phyloP scores from a whole-genome alignment of 2,797 vertebrate species.

The Eulemur mongoz region DNA sequence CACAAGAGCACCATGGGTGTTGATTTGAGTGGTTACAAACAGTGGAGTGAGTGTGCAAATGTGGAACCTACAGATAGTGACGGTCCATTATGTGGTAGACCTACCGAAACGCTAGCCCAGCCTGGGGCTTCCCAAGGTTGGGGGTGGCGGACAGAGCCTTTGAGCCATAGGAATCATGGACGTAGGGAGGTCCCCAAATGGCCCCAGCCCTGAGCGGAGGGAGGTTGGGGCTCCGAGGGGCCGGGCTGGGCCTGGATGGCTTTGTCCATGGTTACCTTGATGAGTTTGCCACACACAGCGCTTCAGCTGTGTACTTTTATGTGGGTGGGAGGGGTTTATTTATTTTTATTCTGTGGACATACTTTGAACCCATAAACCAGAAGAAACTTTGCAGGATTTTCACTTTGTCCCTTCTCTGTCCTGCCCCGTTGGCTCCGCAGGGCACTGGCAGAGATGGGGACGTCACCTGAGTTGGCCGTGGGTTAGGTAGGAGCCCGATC shows the following conservation, averaged over 20 bases:
- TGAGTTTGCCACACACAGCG: neutral
- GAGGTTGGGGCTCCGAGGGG: neutral
- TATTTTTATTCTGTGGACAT: conserved; percentile 40
- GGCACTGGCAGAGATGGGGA: neutral
- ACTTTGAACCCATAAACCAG: conserved; percentile 24
- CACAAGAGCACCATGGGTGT: rapidly evolving
- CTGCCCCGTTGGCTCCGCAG: neutral
- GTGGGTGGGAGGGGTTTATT: neutral
- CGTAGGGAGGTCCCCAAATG: neutral
- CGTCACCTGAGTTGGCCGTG: rapidly evolving
- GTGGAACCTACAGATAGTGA: neutral
- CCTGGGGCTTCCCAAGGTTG: neutral
- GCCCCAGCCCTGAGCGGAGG: neutral
- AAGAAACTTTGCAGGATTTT: conserved; percentile 43
- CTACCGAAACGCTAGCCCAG: neutral
- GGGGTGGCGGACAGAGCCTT: neutral
- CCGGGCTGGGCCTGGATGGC: neutral
- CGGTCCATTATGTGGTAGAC: neutral
- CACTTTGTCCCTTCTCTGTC: neutral
- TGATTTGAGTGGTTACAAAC: neutral
- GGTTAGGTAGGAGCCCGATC: neutral
- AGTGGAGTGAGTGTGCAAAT: neutral
- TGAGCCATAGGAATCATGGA: neutral
- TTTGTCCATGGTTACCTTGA: neutral
- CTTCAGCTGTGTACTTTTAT: conserved; percentile 9